A percentile compares a stretch with the other conserved stretches of the same genome.
Conservation (phyloP, 2,113 vertebrate genomes). For the Lontra canadensis region DNA sequence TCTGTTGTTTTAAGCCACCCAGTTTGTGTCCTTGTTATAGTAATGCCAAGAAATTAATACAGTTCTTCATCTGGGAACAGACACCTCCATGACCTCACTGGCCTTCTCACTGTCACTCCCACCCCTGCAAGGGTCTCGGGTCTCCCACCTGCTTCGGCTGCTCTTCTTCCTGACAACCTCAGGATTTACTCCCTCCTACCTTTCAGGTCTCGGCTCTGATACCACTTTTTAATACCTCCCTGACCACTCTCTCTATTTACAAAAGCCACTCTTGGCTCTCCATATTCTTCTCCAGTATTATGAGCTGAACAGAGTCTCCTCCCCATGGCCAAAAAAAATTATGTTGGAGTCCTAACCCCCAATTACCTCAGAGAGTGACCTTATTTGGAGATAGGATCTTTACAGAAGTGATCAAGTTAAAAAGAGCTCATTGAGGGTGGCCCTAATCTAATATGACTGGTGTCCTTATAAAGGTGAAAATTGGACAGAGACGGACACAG, state of each 20-base stretch:
- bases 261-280: not conserved
- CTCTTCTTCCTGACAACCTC: not conserved
- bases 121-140: not conserved
- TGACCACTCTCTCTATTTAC: not conserved
- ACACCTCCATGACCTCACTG: rapidly evolving
- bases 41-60: not conserved
- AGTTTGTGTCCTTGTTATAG: not conserved
- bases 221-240: not conserved
- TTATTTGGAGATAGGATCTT: not conserved
- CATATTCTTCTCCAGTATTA: not conserved
- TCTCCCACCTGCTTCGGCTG: not conserved
- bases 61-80: not conserved
- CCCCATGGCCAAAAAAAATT: too few relatives aligned
- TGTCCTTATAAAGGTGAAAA: not conserved
- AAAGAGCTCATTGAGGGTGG: not conserved
- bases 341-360: not conserved
- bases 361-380: not conserved
- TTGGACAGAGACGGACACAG: not conserved
- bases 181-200: not conserved
- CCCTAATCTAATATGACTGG: not conserved
- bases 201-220: not conserved
- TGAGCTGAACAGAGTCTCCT: not conserved
- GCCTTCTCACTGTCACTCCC: not conserved
- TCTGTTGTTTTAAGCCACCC: not conserved
- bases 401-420: not conserved